Evolutionary conservation across 2,797 vertebrate species (phyloP), one percentile per base, ranked within the genome.

Genomic region (Loriculus beryllinus): DNA sequence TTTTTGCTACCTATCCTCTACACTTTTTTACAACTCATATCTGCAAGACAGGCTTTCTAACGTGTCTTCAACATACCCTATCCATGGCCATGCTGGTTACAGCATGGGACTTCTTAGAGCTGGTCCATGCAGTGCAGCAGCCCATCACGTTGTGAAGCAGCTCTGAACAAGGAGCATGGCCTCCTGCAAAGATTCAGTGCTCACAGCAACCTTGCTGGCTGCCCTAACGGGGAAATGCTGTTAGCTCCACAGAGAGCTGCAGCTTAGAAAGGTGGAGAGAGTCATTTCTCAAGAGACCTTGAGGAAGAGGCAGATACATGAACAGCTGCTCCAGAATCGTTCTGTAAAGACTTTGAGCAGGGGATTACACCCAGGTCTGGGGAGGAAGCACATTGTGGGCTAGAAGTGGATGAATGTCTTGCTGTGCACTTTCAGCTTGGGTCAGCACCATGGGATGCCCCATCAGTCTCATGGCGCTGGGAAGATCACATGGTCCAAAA

Each of bases 131-230:
- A 14, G 20, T 12, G 20, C 42, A 82, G 68, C 42, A 51, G n/a
- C 47, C 35, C 45, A 10, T 4, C 35, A 8, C 42, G 12, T 21
- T 4, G 8, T 29, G 40, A 39, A 71, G 52, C 67, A 69, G 40
- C n/a, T 42, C 57, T 54, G 52, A 20, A 13, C 4, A 3, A 23
- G 39, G 47, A 65, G 31, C 21, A 17, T 3, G 1, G 35, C 59
- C n/a, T 67, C n/a, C 45, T 71, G 37, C 1, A 1, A 42, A 60
- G 43, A 8, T 4, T 48, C 43, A 9, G 9, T 4, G 3, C 51
- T 47, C 2, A 1, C 14, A 60, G 26, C 31, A 0, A 0, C 49
- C 52, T 51, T 56, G 48, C 37, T 60, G 43, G 48, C 35, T 29
- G 2, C 14, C 7, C 29, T 47, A 3, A 39, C 0, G 2, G 45